Base-by-base conservation (phyloP, 1,140 invertebrate species). In the Hetaerina americana region DNA sequence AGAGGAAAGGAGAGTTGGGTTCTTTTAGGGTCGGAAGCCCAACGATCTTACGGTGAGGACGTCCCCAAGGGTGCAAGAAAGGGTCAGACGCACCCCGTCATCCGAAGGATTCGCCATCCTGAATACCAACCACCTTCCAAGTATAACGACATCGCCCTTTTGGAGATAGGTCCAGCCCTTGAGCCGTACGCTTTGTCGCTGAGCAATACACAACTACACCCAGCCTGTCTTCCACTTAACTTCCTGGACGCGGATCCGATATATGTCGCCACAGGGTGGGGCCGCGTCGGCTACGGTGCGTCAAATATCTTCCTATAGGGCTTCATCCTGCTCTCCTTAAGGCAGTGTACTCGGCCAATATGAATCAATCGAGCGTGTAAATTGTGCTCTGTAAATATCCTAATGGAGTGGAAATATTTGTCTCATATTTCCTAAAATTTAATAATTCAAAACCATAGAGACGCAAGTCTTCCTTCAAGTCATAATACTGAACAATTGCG, bases 121-220 rank as follows among this genome's bases (percentile, higher is more conserved):
- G 15, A 24, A 15, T 68, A 68, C 24, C 67, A 15, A 18, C 27
- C 27, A 28, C 83, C 85, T 1, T 78, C 80, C n/a, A 26, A 28
- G 18, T 26, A 68, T 28, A 68, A 68, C 26, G 27, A 68, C 18
- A 68, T 68, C 26, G 67, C 67, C 26, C 27, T 68, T 2, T 25
- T 26, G 67, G 25, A 28, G 26, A 26, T 68, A 24, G 67, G 25
- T 25, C 25, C 25, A 18, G 67, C 25, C 26, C n/a, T 24, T 2
- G 27, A 68, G 26, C 27, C 12, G 3, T 18, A 68, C 24, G 27
- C 24, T 68, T 68, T 68, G 25, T 26, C 27, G 18, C 12, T 15
- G 2, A 18, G 15, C 26, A 28, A 15, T 18, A 15, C 15, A 15
- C 27, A 26, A 18, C 12, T 26, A 3, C 67, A 28, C 18, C 25